A percentile compares a stretch with the other conserved stretches of the same genome.
These are phyloP conservation scores for Adineta ricciae DNA, from an alignment of 2,888 invertebrate genomes.

Conservation along the genomic window DNA sequence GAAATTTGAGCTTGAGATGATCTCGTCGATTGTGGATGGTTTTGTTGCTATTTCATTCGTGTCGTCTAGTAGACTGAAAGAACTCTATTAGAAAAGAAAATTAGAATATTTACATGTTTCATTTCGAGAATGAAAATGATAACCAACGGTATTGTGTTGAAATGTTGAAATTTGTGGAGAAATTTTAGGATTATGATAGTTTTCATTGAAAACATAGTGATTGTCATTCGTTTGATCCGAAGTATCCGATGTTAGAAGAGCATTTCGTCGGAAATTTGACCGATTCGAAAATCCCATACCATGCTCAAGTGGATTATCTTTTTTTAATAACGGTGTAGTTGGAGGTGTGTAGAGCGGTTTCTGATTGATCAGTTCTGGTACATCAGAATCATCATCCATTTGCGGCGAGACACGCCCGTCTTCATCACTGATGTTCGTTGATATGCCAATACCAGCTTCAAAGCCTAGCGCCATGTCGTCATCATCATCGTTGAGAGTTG, in stretches of 20 bases:
- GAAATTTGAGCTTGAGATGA: not conserved
- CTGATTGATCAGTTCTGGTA: not conserved
- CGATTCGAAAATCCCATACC: not conserved
- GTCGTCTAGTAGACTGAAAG: not conserved
- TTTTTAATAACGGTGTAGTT: not conserved
- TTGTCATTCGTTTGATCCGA: no score
- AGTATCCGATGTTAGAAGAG: no score
- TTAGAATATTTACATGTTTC: no score
- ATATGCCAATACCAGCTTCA: not conserved
- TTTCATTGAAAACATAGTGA: no score
- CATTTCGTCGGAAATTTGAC: no score
- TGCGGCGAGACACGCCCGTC: not conserved
- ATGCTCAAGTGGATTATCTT: not conserved
- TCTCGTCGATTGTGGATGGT: not conserved
- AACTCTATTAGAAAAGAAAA: not conserved
- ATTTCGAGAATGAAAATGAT: not conserved
- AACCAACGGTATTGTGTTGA: not conserved
- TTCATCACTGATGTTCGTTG: not conserved
- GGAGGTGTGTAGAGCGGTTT: not conserved
- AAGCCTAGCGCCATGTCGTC: not conserved
- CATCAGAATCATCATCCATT: not conserved
- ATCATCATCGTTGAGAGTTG: not conserved
- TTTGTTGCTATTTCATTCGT: not conserved
- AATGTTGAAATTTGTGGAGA: no score
- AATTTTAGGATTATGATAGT: no score